phyloP scores from a whole-genome alignment of 2,797 vertebrate genomes.

The Coregonus suidteri region DNA sequence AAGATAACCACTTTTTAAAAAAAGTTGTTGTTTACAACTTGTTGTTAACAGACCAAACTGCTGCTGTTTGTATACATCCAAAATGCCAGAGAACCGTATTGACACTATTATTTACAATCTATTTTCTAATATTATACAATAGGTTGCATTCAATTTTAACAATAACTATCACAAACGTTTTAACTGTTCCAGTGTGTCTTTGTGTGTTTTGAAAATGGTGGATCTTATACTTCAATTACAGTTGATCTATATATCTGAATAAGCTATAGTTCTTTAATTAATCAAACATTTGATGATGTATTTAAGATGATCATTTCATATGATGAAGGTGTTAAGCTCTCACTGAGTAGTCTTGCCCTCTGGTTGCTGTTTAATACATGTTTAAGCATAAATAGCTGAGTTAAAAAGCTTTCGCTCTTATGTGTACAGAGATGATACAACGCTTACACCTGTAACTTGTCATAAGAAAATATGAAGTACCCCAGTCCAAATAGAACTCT shows the following conservation, averaged over 20 bases:
- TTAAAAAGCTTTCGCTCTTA: too few relatives aligned
- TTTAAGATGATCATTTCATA: background rate
- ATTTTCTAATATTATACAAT: constrained; percentile 5
- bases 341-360: background rate
- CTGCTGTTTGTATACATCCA: background rate
- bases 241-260: background rate
- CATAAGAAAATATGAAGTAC: background rate
- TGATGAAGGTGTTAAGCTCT: background rate
- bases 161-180: constrained; percentile 2
- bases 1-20: too few relatives aligned
- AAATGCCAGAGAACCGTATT: background rate
- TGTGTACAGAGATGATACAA: too few relatives aligned
- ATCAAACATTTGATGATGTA: background rate
- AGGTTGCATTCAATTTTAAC: background rate
- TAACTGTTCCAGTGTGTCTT: background rate
- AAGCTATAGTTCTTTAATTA: background rate
- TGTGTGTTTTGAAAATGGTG: too few relatives aligned
- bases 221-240: background rate
- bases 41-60: constrained; percentile 9
- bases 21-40: background rate
- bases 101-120: background rate
- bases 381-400: background rate
- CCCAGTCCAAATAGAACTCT: background rate
- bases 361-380: constrained; percentile 1
- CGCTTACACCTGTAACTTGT: background rate